Evolutionary conservation across 92 coral and sea anemone genomes (phyloP), one percentile per base, ranked within the genome.

Genomic region (Porites lobata): DNA sequence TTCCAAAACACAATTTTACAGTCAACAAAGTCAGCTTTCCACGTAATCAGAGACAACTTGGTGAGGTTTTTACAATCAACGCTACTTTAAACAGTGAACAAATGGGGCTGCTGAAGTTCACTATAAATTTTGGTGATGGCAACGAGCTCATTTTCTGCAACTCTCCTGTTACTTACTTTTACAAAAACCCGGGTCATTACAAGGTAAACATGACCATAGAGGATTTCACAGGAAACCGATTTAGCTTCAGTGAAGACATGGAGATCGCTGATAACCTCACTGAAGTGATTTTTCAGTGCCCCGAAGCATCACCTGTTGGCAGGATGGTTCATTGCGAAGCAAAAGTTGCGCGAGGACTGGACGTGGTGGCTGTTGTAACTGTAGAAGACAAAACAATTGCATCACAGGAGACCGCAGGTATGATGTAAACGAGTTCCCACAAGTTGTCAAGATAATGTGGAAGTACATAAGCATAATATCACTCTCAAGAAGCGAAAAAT

Each of bases 161-260:
- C 26, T 51, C 54, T 62, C 50, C 38, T 1, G 51, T n/a, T 5
- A 84, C 65, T 0, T 50, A 84, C 80, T 73, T 84, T 59, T 84
- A 84, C 76, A 84, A 50, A 74, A 84, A 84, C 14, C 87, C 87
- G 17, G 87, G 87, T 26, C 13, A 22, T 8, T 84, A 84, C 80
- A 74, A 4, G 13, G 80, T 74, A 50, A 4, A 9, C 4, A 13
- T 74, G 53, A 82, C 58, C 20, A 6, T 58, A 38, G 57, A 56
- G 52, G 86, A 82, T 59, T 4, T 57, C 6, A 57, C 13, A 38
- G 86, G 86, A 7, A 82, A 32, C 47, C 12, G 18, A 14, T 1
- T 71, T 9, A 82, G 17, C 51, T 82, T 70, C 4, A 56, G 8
- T n/a, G 77, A 32, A 7, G 58, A 74, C 32, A 20, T 82, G 20